These are phyloP conservation scores for Leuciscus waleckii DNA, from an alignment of 2,797 vertebrate species.

Conservation along the genomic window DNA sequence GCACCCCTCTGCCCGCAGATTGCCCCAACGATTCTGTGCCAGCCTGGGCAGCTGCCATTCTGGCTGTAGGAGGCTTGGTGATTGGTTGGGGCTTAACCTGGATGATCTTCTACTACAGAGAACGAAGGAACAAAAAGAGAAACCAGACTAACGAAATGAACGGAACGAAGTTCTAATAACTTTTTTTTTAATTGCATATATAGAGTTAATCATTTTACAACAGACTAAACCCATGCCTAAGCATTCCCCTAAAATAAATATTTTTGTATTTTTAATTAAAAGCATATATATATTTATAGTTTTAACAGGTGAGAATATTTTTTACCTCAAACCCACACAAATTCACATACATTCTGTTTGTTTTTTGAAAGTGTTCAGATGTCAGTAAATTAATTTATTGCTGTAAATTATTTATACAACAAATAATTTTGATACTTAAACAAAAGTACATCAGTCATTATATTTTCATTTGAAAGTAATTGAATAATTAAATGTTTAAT, in stretches of 20 bases:
- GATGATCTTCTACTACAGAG: slow-evolving; percentile 68
- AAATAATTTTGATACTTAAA: not conserved
- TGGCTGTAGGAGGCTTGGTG: slow-evolving; percentile 73
- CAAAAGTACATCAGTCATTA: not conserved
- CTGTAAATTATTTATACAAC: not conserved
- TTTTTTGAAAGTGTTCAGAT: not conserved
- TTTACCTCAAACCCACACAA: not conserved
- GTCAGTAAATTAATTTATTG: slow-evolving; percentile 23
- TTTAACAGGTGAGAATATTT: not conserved
- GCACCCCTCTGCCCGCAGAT: not conserved
- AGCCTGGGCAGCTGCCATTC: slow-evolving; percentile 80
- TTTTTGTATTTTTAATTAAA: not conserved
- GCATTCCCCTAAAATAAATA: not conserved
- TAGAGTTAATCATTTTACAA: not conserved
- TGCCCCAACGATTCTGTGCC: slow-evolving; percentile 60
- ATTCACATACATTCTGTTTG: not conserved
- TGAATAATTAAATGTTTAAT: not conserved
- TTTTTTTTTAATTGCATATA: not conserved
- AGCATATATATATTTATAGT: not conserved
- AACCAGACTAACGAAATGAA: slow-evolving; percentile 55
- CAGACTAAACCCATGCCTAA: not conserved
- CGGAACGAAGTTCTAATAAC: slow-evolving; percentile 66
- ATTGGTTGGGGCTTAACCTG: slow-evolving; percentile 74
- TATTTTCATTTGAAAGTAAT: not conserved
- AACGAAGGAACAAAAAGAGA: slow-evolving; percentile 31